Percentiles rank a stretch among this genome's conserved stretches.
phyloP scores from a whole-genome alignment of 2,113 vertebrate genomes.

The Caranx melampygus region DNA sequence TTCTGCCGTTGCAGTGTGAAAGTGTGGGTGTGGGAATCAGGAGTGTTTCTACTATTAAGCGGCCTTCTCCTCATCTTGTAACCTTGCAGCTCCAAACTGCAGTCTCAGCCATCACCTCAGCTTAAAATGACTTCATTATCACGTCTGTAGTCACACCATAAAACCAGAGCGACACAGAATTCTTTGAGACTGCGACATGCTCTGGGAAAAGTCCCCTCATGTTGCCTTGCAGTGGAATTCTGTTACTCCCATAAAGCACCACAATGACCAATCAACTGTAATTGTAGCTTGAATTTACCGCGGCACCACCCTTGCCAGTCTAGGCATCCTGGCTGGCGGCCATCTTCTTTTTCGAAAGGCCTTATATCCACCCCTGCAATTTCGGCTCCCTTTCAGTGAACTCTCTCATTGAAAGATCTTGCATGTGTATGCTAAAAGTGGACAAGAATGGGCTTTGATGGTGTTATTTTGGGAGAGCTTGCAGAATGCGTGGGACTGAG shows the following conservation, averaged over 20 bases:
- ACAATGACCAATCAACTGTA: conserved; percentile 66
- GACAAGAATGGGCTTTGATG: conserved; percentile 31
- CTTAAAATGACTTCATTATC: conserved; percentile 59
- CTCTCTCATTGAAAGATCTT: conserved; percentile 48
- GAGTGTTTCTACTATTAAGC: neutral
- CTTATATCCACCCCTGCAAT: conserved; percentile 66
- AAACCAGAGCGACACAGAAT: conserved; percentile 49
- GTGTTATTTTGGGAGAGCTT: conserved; percentile 58
- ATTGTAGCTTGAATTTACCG: conserved; percentile 62
- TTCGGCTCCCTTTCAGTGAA: conserved; percentile 30
- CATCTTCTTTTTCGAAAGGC: conserved; percentile 57
- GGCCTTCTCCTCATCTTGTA: conserved; percentile 43
- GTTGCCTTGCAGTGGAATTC: conserved; percentile 44
- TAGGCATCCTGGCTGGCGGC: conserved; percentile 37
- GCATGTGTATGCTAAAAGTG: conserved; percentile 42
- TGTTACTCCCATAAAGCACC: conserved; percentile 38
- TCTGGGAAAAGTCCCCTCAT: conserved; percentile 10
- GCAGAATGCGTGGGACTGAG: conserved; percentile 66
- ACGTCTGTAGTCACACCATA: conserved; percentile 28
- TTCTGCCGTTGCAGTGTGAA: neutral
- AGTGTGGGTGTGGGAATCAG: conserved; percentile 19
- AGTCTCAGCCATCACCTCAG: conserved; percentile 27
- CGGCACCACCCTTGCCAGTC: conserved; percentile 59
- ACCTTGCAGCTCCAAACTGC: conserved; percentile 28
- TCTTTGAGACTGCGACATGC: neutral